These are phyloP conservation scores for Myotis planiceps DNA, from an alignment of 2,797 vertebrate genomes.

Conservation along the genomic window DNA sequence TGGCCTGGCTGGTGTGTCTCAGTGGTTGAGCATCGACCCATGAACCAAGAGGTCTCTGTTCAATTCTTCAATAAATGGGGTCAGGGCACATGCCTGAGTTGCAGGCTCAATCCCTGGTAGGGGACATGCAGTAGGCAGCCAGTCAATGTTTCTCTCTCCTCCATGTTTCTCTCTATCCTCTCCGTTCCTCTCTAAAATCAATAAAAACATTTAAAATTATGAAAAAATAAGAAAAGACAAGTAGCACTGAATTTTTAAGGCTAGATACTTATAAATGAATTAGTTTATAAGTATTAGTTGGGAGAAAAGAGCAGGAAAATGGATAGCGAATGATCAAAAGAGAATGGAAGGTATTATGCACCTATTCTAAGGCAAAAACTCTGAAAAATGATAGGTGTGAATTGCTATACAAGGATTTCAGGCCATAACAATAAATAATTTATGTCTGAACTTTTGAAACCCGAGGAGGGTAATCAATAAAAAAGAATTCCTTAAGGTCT, in stretches of 20 bases:
- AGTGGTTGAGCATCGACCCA: too few species aligned
- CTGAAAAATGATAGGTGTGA: not conserved
- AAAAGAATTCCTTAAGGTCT: conserved; percentile 21
- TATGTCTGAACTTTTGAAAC: conserved; percentile 44
- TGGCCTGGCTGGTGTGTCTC: too few species aligned
- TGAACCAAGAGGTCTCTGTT: too few species aligned
- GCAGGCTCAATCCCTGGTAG: too few species aligned
- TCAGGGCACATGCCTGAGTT: too few species aligned
- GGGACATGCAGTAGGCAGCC: too few species aligned
- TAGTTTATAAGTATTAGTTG: not conserved
- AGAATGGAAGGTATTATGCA: not conserved
- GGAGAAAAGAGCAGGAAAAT: not conserved
- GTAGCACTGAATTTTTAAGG: not conserved
- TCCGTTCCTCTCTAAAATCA: too few species aligned
- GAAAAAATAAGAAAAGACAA: not conserved
- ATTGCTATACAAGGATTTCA: conserved; percentile 10
- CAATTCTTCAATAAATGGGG: too few species aligned
- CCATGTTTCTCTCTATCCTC: too few species aligned
- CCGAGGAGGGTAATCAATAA: conserved; percentile 46
- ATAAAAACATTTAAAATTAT: not conserved
- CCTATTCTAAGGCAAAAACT: not conserved
- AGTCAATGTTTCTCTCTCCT: too few species aligned
- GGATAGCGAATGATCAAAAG: not conserved
- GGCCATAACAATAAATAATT: conserved; percentile 51
- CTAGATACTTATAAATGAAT: not conserved